Base-by-base conservation (phyloP, 2,797 vertebrate genomes). In the Pipistrellus kuhlii region DNA sequence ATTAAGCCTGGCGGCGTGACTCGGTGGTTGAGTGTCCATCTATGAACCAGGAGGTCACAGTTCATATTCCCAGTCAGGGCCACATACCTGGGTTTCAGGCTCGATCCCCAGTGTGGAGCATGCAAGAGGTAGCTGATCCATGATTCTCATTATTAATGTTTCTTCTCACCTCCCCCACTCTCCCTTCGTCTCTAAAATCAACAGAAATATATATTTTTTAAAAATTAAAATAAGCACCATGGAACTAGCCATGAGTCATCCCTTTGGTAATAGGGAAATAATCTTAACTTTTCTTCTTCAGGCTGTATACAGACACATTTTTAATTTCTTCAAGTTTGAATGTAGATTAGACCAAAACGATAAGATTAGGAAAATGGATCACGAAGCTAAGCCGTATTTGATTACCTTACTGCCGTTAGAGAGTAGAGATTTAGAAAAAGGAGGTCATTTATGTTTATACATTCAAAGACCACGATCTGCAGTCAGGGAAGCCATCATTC, bases 351-450 rank as follows among this genome's bases (percentile, higher is more conserved):
- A 91, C 73, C 46, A 92, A 95, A 94, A 35, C 15, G 38, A 1
- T 82, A 92, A 55, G 13, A 80, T 87, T 90, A 88, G 84, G 91
- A 94, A 51, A 71, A 94, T n/a, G 41, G 57, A 81, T 57, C 41
- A 84, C 10, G 18, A 55, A 72, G 9, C 62, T 81, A 66, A 83
- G 59, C 25, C 84, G 13, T 73, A 32, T 73, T 90, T 96, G 46
- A 91, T 94, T 94, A 85, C 64, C 1, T 85, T 94, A 71, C 51
- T 91, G n/a, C 10, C 44, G 20, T 86, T 68, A 88, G 66, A 85
- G 46, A 62, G 30, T 14, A 46, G 20, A 53, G 30, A 38, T 90
- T 57, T 81, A 62, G 77, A 69, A 85, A 75, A 92, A 27, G 32
- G 20, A 66, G 18, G 27, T 57, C 59, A 69, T 46, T n/a, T 77